Evolutionary conservation across 2,113 vertebrate genomes (phyloP), one percentile per base, ranked within the genome.

Genomic region (Labeo catla): DNA sequence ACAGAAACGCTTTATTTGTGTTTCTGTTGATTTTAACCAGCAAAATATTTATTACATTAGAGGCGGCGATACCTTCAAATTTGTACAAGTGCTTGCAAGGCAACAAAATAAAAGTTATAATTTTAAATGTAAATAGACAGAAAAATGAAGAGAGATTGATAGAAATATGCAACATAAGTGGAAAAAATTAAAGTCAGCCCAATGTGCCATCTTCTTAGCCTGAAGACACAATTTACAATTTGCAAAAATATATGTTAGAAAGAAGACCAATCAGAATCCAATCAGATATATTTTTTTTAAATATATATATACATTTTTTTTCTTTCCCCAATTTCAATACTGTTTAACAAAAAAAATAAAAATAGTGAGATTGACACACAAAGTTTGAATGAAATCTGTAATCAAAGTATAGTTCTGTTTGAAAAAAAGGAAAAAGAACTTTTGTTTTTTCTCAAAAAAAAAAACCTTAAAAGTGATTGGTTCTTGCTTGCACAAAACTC

Each of bases 1-100:
- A n/a, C n/a, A n/a, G n/a, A n/a, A n/a, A n/a, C n/a, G 59, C 23
- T 21, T 36, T 81, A 66, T 50, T 68, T 82, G 15, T 70, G 13
- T 54, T 77, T 19, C 28, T 68, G 15, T 8, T 47, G 0, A 28
- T 63, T 47, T 50, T 66, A 66, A 16, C 7, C 4, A 10, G 7
- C 6, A 8, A 21, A 47, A 65, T 47, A 47, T 47, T 63, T 6
- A 80, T 43, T 15, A 0, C 15, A 47, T n/a, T 16, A 65, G 12
- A 81, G 61, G 28, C 15, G 34, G 23, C 12, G 47, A 2, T 28
- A 47, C 19, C 6, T 79, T 80, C 45, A 47, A 2, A 1, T 68
- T 81, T 34, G 28, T 16, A 7, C 68, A 5, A 78, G 52, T 77
- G 8, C 2, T 54, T 77, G 28, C 16, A 65, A 23, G n/a, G 6